Evolutionary conservation across 2,888 invertebrate genomes (phyloP).

Genomic region (Drosophila nr. perissopoda): DNA sequence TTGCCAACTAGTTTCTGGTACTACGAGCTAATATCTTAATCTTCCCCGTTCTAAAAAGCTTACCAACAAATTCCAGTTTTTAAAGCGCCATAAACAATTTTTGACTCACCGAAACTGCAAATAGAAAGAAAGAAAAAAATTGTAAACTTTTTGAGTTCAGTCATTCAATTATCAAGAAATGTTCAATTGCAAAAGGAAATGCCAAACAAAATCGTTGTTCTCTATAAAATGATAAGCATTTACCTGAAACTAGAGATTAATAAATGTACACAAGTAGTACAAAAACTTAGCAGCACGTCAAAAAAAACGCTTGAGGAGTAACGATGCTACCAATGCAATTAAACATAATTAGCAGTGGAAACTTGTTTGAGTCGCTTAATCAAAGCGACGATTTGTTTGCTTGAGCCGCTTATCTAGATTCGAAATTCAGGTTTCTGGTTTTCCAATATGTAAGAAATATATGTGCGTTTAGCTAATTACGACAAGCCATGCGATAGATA

Average conservation of each 20-base stretch:
- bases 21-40: not conserved
- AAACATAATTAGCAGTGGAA: conserved; percentile 12
- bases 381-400: conserved; percentile 24
- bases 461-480: conserved; percentile 13
- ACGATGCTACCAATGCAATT: conserved; percentile 6
- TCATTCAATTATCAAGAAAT: conserved; percentile 36
- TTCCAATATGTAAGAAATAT: conserved; percentile 3
- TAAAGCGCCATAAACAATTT: not conserved
- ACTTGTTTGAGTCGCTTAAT: conserved; percentile 31
- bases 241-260: not conserved
- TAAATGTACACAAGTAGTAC: not conserved
- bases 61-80: conserved; percentile 4
- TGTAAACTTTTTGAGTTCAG: conserved; percentile 12
- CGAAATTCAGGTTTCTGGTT: conserved; percentile 16
- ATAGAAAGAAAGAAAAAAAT: conserved; percentile 31
- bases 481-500: conserved; percentile 24
- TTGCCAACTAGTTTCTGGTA: not conserved
- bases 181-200: conserved; percentile 48
- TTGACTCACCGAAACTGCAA: conserved; percentile 75
- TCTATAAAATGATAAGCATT: not conserved
- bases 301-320: not conserved
- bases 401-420: conserved; percentile 37
- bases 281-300: conserved; percentile 1
- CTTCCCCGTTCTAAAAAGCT: not conserved
- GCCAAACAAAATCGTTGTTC: conserved; percentile 23